Conservation (phyloP, 2,113 vertebrate genomes). For the Oostethus manadensis region DNA sequence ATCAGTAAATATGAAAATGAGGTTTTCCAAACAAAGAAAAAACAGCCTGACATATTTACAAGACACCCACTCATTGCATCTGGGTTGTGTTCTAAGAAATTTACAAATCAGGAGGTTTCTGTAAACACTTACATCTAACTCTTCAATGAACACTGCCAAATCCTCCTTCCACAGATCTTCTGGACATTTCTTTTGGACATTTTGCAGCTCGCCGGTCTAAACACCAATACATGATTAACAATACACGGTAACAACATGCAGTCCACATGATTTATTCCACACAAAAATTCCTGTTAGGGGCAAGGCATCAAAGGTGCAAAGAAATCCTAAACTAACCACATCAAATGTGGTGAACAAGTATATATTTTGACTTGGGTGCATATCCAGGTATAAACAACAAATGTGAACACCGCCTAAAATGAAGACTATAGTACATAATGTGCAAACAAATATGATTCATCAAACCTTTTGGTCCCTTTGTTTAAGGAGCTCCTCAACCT, state of each 20-base stretch:
- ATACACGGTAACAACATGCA: too few species aligned
- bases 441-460: background rate
- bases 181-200: conserved; percentile 82
- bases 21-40: too few species aligned
- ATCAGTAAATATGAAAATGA: too few species aligned
- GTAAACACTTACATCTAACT: conserved; percentile 82
- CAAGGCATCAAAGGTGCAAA: too few species aligned
- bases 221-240: conserved; percentile 23
- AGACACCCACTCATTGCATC: too few species aligned
- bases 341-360: background rate
- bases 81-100: background rate
- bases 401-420: background rate
- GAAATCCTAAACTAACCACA: background rate
- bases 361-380: background rate
- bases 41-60: too few species aligned
- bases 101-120: background rate
- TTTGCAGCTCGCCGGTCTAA: conserved; percentile 83
- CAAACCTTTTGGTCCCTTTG: conserved; percentile 91
- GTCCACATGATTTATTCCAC: too few species aligned
- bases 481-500: conserved; percentile 92
- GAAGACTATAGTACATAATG: background rate
- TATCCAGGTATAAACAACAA: background rate
- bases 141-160: conserved; percentile 89
- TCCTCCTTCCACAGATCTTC: conserved; percentile 97
- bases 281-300: too few species aligned